phyloP scores from a whole-genome alignment of 2,797 vertebrate species.

The Pteronotus mesoamericanus region DNA sequence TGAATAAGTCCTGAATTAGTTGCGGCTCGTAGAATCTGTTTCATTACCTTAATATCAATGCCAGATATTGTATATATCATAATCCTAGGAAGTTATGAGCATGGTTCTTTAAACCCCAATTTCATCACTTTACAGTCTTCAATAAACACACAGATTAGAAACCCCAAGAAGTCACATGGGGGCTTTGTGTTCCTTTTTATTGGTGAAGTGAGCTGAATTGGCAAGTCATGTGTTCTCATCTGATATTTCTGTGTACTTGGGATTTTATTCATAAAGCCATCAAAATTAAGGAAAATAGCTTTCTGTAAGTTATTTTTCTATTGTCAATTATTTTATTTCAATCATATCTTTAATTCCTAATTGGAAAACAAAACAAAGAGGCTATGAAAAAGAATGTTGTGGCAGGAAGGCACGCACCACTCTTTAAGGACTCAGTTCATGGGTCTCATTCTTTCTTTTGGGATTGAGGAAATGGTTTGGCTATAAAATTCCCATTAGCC shows the following conservation, averaged over 20 bases:
- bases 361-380: slow-evolving; percentile 61
- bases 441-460: slow-evolving; percentile 76
- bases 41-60: neutral
- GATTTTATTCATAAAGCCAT: slow-evolving; percentile 74
- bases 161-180: slow-evolving; percentile 15
- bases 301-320: slow-evolving; percentile 67
- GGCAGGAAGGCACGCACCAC: neutral
- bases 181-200: slow-evolving; percentile 11
- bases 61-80: neutral
- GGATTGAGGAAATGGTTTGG: slow-evolving; percentile 79
- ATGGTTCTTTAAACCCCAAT: neutral
- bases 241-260: slow-evolving; percentile 64
- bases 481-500: slow-evolving; percentile 81
- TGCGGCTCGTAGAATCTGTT: neutral
- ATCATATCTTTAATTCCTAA: slow-evolving; percentile 64
- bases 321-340: slow-evolving; percentile 74
- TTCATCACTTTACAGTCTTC: neutral
- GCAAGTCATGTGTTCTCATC: slow-evolving; percentile 40
- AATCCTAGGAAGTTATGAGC: neutral
- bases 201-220: slow-evolving; percentile 56
- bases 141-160: slow-evolving; percentile 41
- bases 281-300: slow-evolving; percentile 76
- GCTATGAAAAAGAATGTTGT: neutral
- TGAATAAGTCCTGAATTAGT: neutral
- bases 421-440: slow-evolving; percentile 62